Base-by-base conservation (phyloP, 2,113 vertebrate genomes). In the Strix aluco region DNA sequence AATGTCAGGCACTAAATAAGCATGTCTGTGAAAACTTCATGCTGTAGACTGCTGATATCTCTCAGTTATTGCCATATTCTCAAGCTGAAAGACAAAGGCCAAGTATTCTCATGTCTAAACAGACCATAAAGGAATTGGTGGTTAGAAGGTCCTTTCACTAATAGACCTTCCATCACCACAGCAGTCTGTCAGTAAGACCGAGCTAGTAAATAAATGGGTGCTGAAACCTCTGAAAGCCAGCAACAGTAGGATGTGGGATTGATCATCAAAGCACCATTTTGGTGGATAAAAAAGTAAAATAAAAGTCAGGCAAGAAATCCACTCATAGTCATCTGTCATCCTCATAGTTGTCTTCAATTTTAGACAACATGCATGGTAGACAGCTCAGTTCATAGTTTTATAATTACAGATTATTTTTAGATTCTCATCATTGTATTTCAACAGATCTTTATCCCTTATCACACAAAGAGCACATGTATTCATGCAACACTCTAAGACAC, bases 1-100 rank as follows among this genome's bases (percentile, higher is more conserved):
- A 93, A 34, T 27, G 79, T 92, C 88, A 88, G 83, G 46, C 52
- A 66, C 59, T 89, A 95, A 94, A 80, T 85, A 82, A 94, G 79
- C 47, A 8, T 54, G 54, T 81, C 65, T 59, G 67, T 82, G 90
- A 86, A 94, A 86, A 74, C 77, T 44, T 88, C 34, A 34, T 65
- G 81, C 51, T 75, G 58, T 49, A 90, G 70, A 57, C 72, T 40
- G 42, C 81, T 82, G 66, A 63, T 93, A 42, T 36, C 17, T 55
- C 71, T 51, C 49, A 89, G 95, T 95, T 93, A 86, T 15, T 92
- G 62, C 54, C 78, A 82, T 70, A 66, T 79, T 81, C 65, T 88
- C 67, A 80, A 58, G 74, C 15, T 40, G 66, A 77, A 75, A 84
- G 88, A 80, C 36, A 63, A 80, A 88, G 38, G 54, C 44, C 44